phyloP scores from a whole-genome alignment of 2,797 vertebrate genomes.

The Rhinella marina region DNA sequence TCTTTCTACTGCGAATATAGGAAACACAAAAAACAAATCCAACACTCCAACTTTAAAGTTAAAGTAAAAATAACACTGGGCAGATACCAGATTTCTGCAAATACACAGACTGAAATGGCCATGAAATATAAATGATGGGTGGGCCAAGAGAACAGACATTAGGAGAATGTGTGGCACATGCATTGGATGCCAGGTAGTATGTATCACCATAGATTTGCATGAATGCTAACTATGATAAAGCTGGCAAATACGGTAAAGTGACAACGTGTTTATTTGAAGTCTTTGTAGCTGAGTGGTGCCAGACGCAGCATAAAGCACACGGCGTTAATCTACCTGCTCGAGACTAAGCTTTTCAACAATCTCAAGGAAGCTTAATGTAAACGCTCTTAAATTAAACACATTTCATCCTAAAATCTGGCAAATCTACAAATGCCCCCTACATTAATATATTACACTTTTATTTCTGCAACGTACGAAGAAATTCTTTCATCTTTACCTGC shows the following conservation, averaged over 20 bases:
- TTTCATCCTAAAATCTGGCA: slow-evolving; percentile 48
- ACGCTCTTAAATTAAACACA: slow-evolving; percentile 39
- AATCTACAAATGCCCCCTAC: slow-evolving; percentile 19
- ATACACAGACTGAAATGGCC: not conserved
- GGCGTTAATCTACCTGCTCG: slow-evolving; percentile 51
- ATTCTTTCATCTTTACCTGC: slow-evolving; percentile 60
- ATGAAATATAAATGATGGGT: slow-evolving; percentile 14
- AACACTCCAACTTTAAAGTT: not conserved
- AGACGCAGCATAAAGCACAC: slow-evolving; percentile 39
- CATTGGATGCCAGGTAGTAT: slow-evolving; percentile 4
- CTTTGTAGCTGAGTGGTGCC: slow-evolving; percentile 48
- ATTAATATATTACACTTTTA: slow-evolving; percentile 62
- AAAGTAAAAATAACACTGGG: slow-evolving; percentile 17
- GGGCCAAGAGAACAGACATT: slow-evolving; percentile 3
- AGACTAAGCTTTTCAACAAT: slow-evolving; percentile 16
- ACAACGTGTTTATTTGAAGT: slow-evolving; percentile 58
- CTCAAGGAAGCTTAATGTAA: slow-evolving; percentile 56
- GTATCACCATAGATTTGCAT: slow-evolving; percentile 19
- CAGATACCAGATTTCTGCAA: not conserved
- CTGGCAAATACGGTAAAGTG: slow-evolving; percentile 35
- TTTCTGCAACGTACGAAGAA: slow-evolving; percentile 63
- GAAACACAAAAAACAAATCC: not conserved
- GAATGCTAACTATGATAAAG: slow-evolving; percentile 28
- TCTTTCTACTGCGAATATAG: not conserved
- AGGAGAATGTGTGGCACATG: slow-evolving; percentile 26